Evolutionary conservation across 2,888 invertebrate species (phyloP).

Genomic region (Cheilosia vernalis): DNA sequence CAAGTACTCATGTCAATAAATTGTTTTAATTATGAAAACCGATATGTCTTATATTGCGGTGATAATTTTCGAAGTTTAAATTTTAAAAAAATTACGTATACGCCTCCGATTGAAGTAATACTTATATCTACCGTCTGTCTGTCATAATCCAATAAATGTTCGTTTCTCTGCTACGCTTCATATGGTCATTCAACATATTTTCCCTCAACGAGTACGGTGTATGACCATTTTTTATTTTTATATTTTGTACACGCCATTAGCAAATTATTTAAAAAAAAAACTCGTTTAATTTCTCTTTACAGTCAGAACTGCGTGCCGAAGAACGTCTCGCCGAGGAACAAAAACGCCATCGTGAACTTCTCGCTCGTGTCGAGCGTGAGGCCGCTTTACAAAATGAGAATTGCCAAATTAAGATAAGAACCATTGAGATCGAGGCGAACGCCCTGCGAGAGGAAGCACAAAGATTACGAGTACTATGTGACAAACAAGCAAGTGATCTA

Average conservation of each 20-base stretch:
- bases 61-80: background rate
- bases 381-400: constrained; percentile 91
- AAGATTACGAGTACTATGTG: constrained; percentile 86
- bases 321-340: constrained; percentile 92
- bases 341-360: constrained; percentile 91
- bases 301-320: constrained; percentile 90
- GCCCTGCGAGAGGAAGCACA: constrained; percentile 87
- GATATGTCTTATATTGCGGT: background rate
- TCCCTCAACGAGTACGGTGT: background rate
- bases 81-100: background rate
- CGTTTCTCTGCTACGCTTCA: constrained; percentile 13
- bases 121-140: background rate
- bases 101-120: constrained; percentile 4
- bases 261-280: background rate
- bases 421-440: constrained; percentile 87
- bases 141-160: constrained; percentile 22
- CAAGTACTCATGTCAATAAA: background rate
- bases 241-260: background rate
- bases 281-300: constrained; percentile 68
- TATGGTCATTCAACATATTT: constrained; percentile 36
- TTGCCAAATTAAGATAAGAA: constrained; percentile 88
- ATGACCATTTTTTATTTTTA: background rate
- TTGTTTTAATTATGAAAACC: too few species aligned
- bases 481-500: constrained; percentile 86
- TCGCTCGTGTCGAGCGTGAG: constrained; percentile 93